phyloP scores from a whole-genome alignment of 1,140 invertebrate genomes.

The Diachasmimorpha longicaudata region DNA sequence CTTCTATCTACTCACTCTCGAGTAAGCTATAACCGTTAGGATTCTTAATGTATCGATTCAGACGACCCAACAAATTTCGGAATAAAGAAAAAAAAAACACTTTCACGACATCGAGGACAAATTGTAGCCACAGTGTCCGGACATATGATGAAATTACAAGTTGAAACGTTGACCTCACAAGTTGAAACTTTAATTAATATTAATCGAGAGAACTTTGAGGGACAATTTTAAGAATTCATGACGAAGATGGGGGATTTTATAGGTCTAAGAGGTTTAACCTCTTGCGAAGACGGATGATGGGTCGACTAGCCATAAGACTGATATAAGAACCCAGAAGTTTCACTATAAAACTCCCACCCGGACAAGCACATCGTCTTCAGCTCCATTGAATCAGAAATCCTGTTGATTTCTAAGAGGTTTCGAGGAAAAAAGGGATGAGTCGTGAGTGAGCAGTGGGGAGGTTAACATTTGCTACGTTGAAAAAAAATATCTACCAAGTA shows the following conservation, averaged over 20 bases:
- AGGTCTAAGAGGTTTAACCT: background rate
- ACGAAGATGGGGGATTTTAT: background rate
- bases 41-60: background rate
- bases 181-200: background rate
- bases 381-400: background rate
- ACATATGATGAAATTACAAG: too few species aligned
- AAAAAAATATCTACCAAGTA: background rate
- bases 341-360: background rate
- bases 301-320: background rate
- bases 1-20: background rate
- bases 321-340: background rate
- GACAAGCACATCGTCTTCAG: background rate
- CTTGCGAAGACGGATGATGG: background rate
- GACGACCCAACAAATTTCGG: background rate
- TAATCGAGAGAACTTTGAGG: background rate
- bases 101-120: background rate
- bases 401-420: background rate
- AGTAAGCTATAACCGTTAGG: background rate
- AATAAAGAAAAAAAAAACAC: background rate
- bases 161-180: too few species aligned
- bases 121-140: too few species aligned
- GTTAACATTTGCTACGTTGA: background rate
- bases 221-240: background rate
- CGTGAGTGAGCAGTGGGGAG: background rate
- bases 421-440: background rate